Evolutionary conservation across 30 jellyfish, hydroid and myxozoan genomes (phyloP).

Genomic region (Aurelia sp.): DNA sequence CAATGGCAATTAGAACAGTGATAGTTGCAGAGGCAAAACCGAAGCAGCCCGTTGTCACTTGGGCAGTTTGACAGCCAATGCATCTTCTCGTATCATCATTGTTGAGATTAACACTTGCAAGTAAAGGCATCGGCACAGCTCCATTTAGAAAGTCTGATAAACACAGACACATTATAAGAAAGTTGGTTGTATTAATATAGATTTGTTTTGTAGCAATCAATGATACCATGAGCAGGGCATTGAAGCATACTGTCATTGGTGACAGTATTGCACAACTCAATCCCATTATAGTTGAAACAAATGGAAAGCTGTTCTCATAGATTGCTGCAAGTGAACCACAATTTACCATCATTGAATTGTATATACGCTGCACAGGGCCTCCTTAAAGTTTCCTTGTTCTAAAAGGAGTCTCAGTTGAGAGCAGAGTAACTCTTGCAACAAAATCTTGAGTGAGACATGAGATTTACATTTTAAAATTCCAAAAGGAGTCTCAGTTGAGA

Average conservation of each 20-base stretch:
- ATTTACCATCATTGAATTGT: too few relatives aligned
- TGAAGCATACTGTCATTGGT: background rate
- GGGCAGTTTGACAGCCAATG: background rate
- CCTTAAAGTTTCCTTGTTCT: too few relatives aligned
- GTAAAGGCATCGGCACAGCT: conserved; percentile 16
- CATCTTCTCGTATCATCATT: background rate
- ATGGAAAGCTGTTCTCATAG: too few relatives aligned
- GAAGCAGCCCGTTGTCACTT: background rate
- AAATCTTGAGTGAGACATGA: too few relatives aligned
- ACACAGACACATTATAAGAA: conserved; percentile 1
- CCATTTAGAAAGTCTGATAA: conserved; percentile 23
- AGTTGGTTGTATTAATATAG: conserved; percentile 6
- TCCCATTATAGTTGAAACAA: background rate
- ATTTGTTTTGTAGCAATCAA: conserved; percentile 24
- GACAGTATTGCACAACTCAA: background rate
- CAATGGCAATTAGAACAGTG: conserved; percentile 21
- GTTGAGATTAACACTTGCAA: background rate
- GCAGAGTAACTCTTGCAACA: too few relatives aligned
- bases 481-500: too few relatives aligned
- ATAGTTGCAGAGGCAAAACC: background rate
- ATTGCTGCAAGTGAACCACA: too few relatives aligned
- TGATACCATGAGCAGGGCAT: conserved; percentile 5
- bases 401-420: too few relatives aligned
- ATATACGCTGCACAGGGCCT: too few relatives aligned
- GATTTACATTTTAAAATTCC: too few relatives aligned